Conservation (phyloP, 2,888 invertebrate genomes). For the Chymomyza fuscimana region DNA sequence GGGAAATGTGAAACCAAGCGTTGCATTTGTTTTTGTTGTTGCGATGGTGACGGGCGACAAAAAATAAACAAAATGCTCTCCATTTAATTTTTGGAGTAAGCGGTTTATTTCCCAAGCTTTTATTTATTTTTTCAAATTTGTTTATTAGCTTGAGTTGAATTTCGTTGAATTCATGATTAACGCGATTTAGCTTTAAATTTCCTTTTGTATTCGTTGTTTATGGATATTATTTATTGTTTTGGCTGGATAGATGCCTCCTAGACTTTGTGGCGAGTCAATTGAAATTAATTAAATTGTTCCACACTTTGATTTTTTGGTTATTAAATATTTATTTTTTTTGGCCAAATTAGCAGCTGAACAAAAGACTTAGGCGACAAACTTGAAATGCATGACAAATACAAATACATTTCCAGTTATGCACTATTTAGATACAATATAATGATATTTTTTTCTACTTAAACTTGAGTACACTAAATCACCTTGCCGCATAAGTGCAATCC, state of each 20-base stretch:
- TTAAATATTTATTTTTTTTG: neutral
- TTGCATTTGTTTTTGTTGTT: constrained; percentile 42
- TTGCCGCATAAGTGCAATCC: too few relatives aligned
- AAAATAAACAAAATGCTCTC: constrained; percentile 32
- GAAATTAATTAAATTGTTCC: constrained; percentile 50
- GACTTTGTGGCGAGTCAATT: neutral
- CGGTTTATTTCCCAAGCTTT: constrained; percentile 49
- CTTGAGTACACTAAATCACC: neutral
- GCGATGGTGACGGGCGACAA: constrained; percentile 7
- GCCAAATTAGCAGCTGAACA: constrained; percentile 33
- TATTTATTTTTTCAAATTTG: constrained; percentile 41
- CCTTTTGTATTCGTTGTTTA: constrained; percentile 10
- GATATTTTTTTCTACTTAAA: neutral
- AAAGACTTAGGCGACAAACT: constrained; percentile 46
- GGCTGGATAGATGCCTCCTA: constrained; percentile 6
- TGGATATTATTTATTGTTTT: constrained; percentile 28
- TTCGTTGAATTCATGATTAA: constrained; percentile 50
- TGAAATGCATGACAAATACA: neutral
- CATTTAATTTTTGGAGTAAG: constrained; percentile 24
- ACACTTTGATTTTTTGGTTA: constrained; percentile 30
- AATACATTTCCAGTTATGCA: neutral
- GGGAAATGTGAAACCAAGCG: constrained; percentile 75
- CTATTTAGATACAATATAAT: neutral
- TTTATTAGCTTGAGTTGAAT: constrained; percentile 63
- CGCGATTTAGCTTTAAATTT: constrained; percentile 48